Conservation (phyloP, 2,113 vertebrate genomes). For the Pyrgilauda ruficollis region DNA sequence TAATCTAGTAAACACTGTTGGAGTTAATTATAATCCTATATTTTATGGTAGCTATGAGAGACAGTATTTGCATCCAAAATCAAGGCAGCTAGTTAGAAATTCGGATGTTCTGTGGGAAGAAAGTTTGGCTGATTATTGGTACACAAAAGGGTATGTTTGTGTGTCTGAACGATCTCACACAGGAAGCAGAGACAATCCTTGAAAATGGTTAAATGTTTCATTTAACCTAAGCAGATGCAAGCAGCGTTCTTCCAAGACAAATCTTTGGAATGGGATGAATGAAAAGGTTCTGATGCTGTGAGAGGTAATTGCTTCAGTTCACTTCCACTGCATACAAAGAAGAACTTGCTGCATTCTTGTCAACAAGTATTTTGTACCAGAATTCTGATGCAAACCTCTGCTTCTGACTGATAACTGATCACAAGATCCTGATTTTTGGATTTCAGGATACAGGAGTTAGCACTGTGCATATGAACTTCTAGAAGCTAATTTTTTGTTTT, state of each 20-base stretch:
- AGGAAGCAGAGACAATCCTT: not conserved
- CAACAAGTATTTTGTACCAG: not conserved
- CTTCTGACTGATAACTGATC: not conserved
- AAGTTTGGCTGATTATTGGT: not conserved
- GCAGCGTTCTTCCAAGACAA: not conserved
- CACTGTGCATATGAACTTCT: not conserved
- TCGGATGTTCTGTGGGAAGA: not conserved
- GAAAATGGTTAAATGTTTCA: not conserved
- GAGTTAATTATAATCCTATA: not conserved
- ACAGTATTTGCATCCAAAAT: not conserved
- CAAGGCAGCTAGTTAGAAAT: not conserved
- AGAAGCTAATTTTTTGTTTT: not conserved
- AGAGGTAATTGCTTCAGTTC: not conserved
- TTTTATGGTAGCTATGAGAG: not conserved
- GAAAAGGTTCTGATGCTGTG: not conserved
- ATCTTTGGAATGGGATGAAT: not conserved
- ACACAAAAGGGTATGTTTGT: not conserved
- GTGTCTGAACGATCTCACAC: not conserved
- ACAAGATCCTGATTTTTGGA: not conserved
- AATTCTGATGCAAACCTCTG: not conserved
- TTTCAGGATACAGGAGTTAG: not conserved
- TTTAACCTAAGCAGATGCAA: not conserved
- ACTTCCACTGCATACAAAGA: not conserved
- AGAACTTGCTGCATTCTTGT: not conserved
- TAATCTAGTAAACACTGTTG: not conserved